These are phyloP conservation scores for Colletes collaris DNA, from an alignment of 2,888 invertebrate species.

Conservation along the genomic window DNA sequence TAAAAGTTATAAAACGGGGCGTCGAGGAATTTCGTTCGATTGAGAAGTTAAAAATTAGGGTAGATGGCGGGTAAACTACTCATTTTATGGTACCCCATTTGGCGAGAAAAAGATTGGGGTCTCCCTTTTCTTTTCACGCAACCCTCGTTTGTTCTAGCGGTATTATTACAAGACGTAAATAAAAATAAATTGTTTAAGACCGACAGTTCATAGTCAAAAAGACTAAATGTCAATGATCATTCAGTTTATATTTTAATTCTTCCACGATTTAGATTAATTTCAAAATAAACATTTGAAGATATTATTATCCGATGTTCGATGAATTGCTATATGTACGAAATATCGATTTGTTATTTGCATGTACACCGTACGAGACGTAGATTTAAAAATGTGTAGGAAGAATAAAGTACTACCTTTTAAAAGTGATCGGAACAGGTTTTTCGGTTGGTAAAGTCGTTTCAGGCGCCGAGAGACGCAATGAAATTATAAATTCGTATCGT, in stretches of 20 bases:
- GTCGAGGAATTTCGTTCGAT: neutral
- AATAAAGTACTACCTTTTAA: constrained; percentile 10
- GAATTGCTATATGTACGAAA: too few relatives aligned
- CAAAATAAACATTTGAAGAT: too few relatives aligned
- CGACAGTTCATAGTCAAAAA: too few relatives aligned
- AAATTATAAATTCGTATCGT: constrained; percentile 68
- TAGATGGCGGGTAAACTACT: constrained; percentile 4
- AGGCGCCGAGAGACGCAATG: constrained; percentile 32
- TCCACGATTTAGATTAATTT: too few relatives aligned
- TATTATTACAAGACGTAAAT: neutral
- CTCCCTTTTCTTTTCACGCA: constrained; percentile 23
- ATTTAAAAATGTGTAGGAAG: too few relatives aligned
- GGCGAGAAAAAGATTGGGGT: neutral
- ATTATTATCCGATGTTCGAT: too few relatives aligned
- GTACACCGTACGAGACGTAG: too few relatives aligned
- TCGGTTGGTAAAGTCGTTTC: constrained; percentile 31
- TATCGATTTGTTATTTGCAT: too few relatives aligned
- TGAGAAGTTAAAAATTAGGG: constrained; percentile 19
- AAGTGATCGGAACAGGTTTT: constrained; percentile 27
- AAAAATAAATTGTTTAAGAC: too few relatives aligned
- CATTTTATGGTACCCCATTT: constrained; percentile 22
- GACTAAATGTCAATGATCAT: too few relatives aligned
- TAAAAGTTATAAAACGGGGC: neutral
- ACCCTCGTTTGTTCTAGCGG: constrained; percentile 53
- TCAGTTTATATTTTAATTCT: too few relatives aligned